phyloP scores from a whole-genome alignment of 1,140 invertebrate genomes.

The Caerostris darwini region DNA sequence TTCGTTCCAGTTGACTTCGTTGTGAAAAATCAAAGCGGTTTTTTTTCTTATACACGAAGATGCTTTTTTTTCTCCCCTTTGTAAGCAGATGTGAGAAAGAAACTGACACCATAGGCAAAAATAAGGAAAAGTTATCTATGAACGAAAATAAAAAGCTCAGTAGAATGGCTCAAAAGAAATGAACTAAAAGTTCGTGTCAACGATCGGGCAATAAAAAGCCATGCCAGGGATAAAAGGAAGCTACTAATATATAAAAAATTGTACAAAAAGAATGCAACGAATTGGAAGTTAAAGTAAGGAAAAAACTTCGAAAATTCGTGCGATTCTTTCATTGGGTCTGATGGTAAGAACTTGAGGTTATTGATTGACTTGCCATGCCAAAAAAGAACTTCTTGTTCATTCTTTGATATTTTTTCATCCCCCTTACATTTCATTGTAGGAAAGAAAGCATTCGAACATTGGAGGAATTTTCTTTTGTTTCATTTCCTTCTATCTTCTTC shows the following conservation, averaged over 20 bases:
- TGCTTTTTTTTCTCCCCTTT: neutral
- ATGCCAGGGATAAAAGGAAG: constrained; percentile 48
- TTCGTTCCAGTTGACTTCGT: neutral
- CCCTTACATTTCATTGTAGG: constrained; percentile 52
- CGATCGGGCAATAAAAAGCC: constrained; percentile 73
- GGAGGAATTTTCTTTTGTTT: constrained; percentile 67
- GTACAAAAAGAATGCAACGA: constrained; percentile 52
- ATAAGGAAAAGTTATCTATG: constrained; percentile 18
- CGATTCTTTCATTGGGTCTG: constrained; percentile 62
- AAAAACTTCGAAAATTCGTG: constrained; percentile 75
- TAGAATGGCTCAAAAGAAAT: constrained; percentile 48
- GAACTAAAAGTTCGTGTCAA: constrained; percentile 74
- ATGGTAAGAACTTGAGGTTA: constrained; percentile 71
- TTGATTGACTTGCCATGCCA: constrained; percentile 76
- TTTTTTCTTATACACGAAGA: constrained; percentile 3
- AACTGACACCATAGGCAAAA: constrained; percentile 21
- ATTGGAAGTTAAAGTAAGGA: constrained; percentile 54
- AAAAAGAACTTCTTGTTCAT: constrained; percentile 73
- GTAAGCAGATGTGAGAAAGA: neutral
- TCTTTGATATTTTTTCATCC: constrained; percentile 52
- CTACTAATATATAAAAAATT: constrained; percentile 36
- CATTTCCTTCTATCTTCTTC: constrained; percentile 47
- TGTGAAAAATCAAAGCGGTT: neutral
- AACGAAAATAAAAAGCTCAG: neutral
- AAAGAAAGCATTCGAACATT: constrained; percentile 67